These are phyloP conservation scores for Ellobius talpinus DNA, from an alignment of 2,113 vertebrate genomes.

Conservation along the genomic window DNA sequence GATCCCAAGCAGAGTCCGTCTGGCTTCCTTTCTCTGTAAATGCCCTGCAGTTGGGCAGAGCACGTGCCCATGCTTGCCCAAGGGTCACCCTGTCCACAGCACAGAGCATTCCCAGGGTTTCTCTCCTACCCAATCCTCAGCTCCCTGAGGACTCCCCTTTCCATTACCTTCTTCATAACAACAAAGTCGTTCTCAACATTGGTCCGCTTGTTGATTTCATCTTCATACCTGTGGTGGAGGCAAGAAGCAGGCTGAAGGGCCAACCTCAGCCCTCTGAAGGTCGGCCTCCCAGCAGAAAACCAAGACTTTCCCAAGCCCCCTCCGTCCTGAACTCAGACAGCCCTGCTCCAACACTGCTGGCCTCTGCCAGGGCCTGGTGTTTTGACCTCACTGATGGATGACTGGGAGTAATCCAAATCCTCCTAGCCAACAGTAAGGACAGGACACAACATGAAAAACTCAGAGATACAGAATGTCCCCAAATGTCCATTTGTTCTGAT, in stretches of 20 bases:
- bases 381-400: background rate
- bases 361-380: background rate
- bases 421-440: background rate
- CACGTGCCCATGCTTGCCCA: too few relatives aligned
- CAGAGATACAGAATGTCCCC: background rate
- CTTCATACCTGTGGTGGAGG: slow-evolving; percentile 90
- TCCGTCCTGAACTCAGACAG: background rate
- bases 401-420: background rate
- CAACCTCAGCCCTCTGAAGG: background rate
- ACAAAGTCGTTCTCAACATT: slow-evolving; percentile 94
- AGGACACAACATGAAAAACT: background rate
- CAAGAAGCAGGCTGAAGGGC: background rate
- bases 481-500: background rate
- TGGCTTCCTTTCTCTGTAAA: background rate
- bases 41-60: background rate
- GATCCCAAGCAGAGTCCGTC: background rate
- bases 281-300: background rate
- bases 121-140: background rate
- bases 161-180: slow-evolving; percentile 94
- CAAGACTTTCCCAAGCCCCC: background rate
- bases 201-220: slow-evolving; percentile 95
- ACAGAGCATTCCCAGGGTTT: background rate
- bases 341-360: background rate
- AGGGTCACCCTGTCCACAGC: background rate
- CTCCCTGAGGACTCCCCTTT: too few relatives aligned